Evolutionary conservation across 2,113 vertebrate genomes (phyloP).

Genomic region (Bothrops jararaca): DNA sequence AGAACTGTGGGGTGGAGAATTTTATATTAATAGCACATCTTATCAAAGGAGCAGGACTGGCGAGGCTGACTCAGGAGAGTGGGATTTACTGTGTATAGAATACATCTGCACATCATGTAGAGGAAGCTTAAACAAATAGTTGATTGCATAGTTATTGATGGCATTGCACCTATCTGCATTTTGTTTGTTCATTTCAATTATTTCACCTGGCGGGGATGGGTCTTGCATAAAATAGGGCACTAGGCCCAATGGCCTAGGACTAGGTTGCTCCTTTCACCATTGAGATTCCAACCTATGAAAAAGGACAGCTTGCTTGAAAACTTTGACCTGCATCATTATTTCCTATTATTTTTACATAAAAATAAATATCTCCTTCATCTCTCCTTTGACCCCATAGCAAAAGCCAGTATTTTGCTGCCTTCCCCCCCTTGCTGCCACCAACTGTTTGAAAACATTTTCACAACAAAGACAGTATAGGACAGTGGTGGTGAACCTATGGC

Average conservation of each 20-base stretch:
- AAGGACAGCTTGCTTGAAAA: neutral
- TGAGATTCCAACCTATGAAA: neutral
- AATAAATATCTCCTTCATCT: neutral
- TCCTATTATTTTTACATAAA: neutral
- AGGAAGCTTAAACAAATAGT: neutral
- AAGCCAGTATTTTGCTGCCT: neutral
- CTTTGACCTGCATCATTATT: neutral
- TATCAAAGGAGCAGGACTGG: neutral
- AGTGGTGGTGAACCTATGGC: too few relatives aligned
- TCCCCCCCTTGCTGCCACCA: neutral
- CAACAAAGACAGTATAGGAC: neutral
- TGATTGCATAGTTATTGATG: neutral
- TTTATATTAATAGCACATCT: neutral
- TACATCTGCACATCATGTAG: neutral
- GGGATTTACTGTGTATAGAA: neutral
- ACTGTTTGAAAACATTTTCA: neutral
- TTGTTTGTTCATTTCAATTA: neutral
- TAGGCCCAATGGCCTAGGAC: neutral
- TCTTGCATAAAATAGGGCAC: neutral
- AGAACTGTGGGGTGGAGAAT: neutral
- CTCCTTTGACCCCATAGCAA: neutral
- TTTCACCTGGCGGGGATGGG: neutral
- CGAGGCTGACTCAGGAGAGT: neutral
- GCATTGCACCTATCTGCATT: neutral
- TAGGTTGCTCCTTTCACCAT: neutral